These are phyloP conservation scores for Rhagologus leucostigma DNA, from an alignment of 2,113 vertebrate species.

Conservation along the genomic window DNA sequence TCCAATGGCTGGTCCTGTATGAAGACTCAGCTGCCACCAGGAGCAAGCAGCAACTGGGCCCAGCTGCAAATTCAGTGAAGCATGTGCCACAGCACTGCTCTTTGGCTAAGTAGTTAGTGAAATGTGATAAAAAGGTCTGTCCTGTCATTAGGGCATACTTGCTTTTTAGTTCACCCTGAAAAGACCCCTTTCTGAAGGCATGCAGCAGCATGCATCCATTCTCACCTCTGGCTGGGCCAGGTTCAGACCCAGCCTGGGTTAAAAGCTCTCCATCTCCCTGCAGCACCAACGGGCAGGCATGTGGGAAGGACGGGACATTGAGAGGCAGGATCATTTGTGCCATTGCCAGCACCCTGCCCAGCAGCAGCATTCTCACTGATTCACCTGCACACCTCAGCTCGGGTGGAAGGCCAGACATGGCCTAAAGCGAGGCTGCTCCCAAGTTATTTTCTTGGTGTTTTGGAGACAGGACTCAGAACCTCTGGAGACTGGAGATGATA, in stretches of 20 bases:
- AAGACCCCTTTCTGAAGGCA: neutral
- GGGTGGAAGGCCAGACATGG: accelerated
- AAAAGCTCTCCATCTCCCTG: neutral
- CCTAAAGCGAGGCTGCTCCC: neutral
- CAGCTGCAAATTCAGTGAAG: neutral
- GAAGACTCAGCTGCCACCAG: neutral
- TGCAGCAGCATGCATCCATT: neutral
- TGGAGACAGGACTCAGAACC: neutral
- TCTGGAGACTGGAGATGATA: neutral
- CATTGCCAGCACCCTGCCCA: neutral
- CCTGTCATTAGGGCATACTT: neutral
- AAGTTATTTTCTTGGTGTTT: neutral
- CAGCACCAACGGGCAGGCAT: accelerated
- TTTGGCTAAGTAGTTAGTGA: neutral
- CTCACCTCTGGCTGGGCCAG: neutral
- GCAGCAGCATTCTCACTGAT: neutral
- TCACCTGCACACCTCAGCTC: accelerated
- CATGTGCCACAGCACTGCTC: neutral
- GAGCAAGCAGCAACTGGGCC: neutral
- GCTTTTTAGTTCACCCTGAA: neutral
- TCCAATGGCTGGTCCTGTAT: accelerated
- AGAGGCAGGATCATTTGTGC: neutral
- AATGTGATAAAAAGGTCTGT: neutral
- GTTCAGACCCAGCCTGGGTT: neutral
- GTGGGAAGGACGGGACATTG: neutral